These are phyloP conservation scores for Notoglanidium macrostoma DNA, from an alignment of 2,797 vertebrate species.

Conservation along the genomic window DNA sequence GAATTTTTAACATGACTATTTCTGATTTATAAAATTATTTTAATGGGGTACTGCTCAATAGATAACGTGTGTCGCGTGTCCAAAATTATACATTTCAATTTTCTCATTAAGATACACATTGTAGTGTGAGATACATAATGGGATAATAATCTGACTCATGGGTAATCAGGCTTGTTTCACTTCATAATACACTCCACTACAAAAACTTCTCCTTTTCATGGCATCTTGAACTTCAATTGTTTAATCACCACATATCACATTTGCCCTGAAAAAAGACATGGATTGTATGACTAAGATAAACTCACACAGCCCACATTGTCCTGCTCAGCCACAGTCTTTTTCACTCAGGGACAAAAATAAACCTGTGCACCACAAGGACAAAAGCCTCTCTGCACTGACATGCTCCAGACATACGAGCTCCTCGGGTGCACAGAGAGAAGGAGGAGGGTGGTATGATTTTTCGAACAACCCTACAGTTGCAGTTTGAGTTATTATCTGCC, in stretches of 20 bases:
- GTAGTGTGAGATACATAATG: not conserved
- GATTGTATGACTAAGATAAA: not conserved
- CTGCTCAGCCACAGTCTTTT: not conserved
- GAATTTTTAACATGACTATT: not conserved
- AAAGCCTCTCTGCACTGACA: slow-evolving; percentile 24
- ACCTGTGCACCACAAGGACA: slow-evolving; percentile 18
- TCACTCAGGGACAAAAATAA: slow-evolving; percentile 16
- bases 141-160: slow-evolving; percentile 24
- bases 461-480: slow-evolving; percentile 45
- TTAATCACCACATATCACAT: not conserved
- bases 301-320: not conserved
- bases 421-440: slow-evolving; percentile 10
- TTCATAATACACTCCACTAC: not conserved
- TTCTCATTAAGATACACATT: slow-evolving; percentile 19
- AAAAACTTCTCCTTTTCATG: not conserved
- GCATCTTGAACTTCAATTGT: not conserved
- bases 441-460: slow-evolving; percentile 41
- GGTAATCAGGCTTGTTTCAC: slow-evolving; percentile 11
- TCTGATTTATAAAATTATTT: not conserved
- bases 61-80: not conserved
- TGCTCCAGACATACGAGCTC: slow-evolving; percentile 23
- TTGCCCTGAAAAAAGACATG: not conserved
- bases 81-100: slow-evolving; percentile 28
- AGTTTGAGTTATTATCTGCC: slow-evolving; percentile 61
- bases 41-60: not conserved